Evolutionary conservation across 1,140 invertebrate genomes (phyloP).

Genomic region (Coelopa frigida): DNA sequence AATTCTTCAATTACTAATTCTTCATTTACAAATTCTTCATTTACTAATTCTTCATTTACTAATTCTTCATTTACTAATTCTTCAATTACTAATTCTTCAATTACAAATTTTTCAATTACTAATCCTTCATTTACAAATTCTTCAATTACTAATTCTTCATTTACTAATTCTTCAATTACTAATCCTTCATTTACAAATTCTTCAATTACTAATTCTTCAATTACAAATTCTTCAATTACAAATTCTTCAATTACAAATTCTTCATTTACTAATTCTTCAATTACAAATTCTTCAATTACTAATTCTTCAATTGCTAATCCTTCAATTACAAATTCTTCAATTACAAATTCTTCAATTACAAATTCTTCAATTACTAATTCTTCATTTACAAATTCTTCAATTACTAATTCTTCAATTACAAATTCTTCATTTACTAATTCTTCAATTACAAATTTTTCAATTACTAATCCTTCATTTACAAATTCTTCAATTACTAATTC

Average conservation of each 20-base stretch:
- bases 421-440: neutral
- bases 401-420: too few species aligned
- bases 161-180: too few species aligned
- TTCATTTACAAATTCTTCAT: too few species aligned
- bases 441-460: neutral
- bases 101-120: neutral
- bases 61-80: neutral
- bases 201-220: too few species aligned
- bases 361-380: too few species aligned
- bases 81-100: neutral
- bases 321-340: slow-evolving; percentile 25
- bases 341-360: too few species aligned
- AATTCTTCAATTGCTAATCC: slow-evolving; percentile 36
- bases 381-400: too few species aligned
- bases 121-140: slow-evolving; percentile 36
- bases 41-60: too few species aligned
- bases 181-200: too few species aligned
- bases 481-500: slow-evolving; percentile 36
- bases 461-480: neutral
- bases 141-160: slow-evolving; percentile 25
- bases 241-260: neutral
- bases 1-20: too few species aligned
- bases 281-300: slow-evolving; percentile 1
- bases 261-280: slow-evolving; percentile 26
- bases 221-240: too few species aligned